These are phyloP conservation scores for Sphaerophoria rueppellii DNA, from an alignment of 2,888 invertebrate species.

Conservation along the genomic window DNA sequence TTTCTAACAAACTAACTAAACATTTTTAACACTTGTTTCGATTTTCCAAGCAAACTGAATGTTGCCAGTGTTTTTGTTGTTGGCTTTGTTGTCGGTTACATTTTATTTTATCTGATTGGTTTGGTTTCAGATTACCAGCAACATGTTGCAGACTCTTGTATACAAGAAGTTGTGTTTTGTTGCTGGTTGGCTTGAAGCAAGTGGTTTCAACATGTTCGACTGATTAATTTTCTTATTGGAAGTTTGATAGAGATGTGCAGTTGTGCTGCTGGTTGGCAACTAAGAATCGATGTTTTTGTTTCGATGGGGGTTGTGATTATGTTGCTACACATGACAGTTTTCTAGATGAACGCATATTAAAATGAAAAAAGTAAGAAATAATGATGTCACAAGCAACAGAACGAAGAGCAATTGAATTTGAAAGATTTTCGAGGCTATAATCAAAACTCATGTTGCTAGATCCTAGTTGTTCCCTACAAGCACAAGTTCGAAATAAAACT, in stretches of 20 bases:
- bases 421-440: no score
- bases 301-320: neutral
- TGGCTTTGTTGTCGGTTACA: neutral
- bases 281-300: neutral
- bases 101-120: neutral
- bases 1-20: constrained; percentile 68
- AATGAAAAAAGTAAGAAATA: no score
- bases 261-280: neutral
- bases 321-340: no score
- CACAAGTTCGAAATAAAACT: no score
- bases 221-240: constrained; percentile 9
- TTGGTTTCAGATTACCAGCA: constrained; percentile 45
- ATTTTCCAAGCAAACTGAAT: neutral
- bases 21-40: constrained; percentile 66
- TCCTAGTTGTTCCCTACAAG: no score
- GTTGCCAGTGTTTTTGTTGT: neutral
- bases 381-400: no score
- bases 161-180: constrained; percentile 46
- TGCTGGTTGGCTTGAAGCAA: neutral
- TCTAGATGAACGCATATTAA: no score
- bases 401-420: no score
- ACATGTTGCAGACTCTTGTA: constrained; percentile 46
- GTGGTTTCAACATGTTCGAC: constrained; percentile 15
- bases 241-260: constrained; percentile 23
- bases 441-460: no score